A percentile compares a stretch with the other conserved stretches of the same genome.
phyloP scores from a whole-genome alignment of 2,797 vertebrate species.

The Schizopygopsis malacanthus region DNA sequence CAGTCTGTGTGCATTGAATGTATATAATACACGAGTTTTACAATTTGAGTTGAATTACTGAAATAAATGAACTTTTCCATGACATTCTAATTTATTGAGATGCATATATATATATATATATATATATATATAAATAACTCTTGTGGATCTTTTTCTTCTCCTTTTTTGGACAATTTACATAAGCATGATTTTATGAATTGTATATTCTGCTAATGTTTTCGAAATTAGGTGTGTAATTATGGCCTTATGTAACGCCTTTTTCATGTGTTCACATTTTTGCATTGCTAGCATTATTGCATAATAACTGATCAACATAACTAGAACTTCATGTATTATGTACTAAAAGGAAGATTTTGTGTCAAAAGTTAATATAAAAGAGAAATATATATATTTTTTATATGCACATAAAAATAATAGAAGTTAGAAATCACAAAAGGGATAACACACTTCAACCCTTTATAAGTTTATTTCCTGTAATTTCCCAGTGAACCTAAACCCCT shows the following conservation, averaged over 20 bases:
- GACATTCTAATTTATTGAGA: too few relatives aligned
- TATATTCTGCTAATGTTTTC: neutral
- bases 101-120: too few relatives aligned
- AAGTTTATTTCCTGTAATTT: neutral
- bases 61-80: too few relatives aligned
- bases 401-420: neutral
- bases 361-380: neutral
- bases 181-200: neutral
- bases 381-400: neutral
- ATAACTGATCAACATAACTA: neutral
- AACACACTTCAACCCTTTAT: too few relatives aligned
- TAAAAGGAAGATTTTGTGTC: neutral
- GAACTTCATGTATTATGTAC: neutral
- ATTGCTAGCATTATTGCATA: neutral
- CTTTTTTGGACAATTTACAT: neutral
- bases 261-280: neutral
- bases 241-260: neutral
- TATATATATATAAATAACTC: too few relatives aligned
- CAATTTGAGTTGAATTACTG: too few relatives aligned
- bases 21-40: too few relatives aligned
- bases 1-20: too few relatives aligned
- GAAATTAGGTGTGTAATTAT: neutral
- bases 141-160: too few relatives aligned
- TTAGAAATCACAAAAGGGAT: too few relatives aligned
- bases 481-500: neutral